Base-by-base conservation (phyloP, 2,888 invertebrate species). In the Tromatobia lineatoria region DNA sequence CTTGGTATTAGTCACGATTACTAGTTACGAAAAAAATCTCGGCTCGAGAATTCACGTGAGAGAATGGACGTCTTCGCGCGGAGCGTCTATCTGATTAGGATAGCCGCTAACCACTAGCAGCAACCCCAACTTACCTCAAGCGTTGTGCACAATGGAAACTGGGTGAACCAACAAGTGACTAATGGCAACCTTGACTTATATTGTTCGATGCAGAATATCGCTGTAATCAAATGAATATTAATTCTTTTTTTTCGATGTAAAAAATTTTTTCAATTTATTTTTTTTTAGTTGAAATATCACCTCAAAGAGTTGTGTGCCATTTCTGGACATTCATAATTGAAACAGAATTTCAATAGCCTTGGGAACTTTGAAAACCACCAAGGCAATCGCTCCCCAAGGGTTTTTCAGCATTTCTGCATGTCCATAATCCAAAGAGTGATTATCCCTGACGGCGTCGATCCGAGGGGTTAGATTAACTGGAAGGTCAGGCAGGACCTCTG, bases 401-500 rank as follows among this genome's bases (percentile, higher is more conserved):
- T 34, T 18, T n/a, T 61, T 25, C 59, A 15, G 15, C 25, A 34
- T 59, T 29, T 52, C 52, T n/a, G 20, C 57, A 13, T 57, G 6
- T 61, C 34, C 34, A 34, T 61, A 34, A 61, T 61, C 61, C 61
- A 7, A 29, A 34, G n/a, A n/a, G 15, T 34, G 18, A 61, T 34
- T 61, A 61, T n/a, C 34, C n/a, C 61, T n/a, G 18, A 3, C 7
- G 69, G 69, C 50, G 7, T 10, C 29, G 23, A 13, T n/a, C n/a
- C 42, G 11, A 70, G 13, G 50, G 52, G 52, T 13, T 6, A 10
- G 15, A 70, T 29, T 50, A 34, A 20, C 29, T 69, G 7, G 47
- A 15, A 69, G 29, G 25, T 50, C 50, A 52, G 34, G 7, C 18
- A 34, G 11, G 52, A 29, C 7, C 45, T 50, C 11, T 10, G 29